Conservation (phyloP, 1,140 invertebrate species). For the Drosophila oshimai region DNA sequence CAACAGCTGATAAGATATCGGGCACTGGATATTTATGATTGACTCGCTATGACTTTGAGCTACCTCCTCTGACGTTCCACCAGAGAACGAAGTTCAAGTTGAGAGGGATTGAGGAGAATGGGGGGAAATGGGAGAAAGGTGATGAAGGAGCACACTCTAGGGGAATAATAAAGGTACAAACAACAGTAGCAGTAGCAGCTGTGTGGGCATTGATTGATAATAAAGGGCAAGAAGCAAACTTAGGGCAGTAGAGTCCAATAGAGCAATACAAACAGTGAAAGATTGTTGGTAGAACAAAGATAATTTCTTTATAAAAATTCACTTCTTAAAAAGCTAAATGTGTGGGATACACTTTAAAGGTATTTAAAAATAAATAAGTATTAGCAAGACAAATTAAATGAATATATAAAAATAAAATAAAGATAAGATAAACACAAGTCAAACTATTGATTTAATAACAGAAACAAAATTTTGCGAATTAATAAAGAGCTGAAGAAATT, state of each 20-base stretch:
- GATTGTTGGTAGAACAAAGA: neutral
- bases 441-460: too few relatives aligned
- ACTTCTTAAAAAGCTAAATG: too few relatives aligned
- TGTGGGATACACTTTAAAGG: too few relatives aligned
- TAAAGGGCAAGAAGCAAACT: neutral
- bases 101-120: slow-evolving; percentile 3
- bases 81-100: slow-evolving; percentile 49
- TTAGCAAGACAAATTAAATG: too few relatives aligned
- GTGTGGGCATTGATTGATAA: slow-evolving; percentile 34
- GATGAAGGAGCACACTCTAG: neutral
- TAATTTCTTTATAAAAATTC: neutral
- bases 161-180: neutral
- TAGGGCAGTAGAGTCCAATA: slow-evolving; percentile 1
- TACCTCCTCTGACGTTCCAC: slow-evolving; percentile 7
- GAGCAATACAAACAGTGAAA: neutral
- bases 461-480: too few relatives aligned
- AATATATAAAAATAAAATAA: too few relatives aligned
- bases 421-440: too few relatives aligned
- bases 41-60: slow-evolving; percentile 31
- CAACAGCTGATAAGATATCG: slow-evolving; percentile 74
- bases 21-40: slow-evolving; percentile 70
- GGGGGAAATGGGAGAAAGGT: neutral
- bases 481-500: too few relatives aligned
- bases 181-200: slow-evolving; percentile 24
- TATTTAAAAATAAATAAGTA: too few relatives aligned